Evolutionary conservation across 1,140 invertebrate species (phyloP), one percentile per base, ranked within the genome.

Genomic region (Apolygus lucorum): DNA sequence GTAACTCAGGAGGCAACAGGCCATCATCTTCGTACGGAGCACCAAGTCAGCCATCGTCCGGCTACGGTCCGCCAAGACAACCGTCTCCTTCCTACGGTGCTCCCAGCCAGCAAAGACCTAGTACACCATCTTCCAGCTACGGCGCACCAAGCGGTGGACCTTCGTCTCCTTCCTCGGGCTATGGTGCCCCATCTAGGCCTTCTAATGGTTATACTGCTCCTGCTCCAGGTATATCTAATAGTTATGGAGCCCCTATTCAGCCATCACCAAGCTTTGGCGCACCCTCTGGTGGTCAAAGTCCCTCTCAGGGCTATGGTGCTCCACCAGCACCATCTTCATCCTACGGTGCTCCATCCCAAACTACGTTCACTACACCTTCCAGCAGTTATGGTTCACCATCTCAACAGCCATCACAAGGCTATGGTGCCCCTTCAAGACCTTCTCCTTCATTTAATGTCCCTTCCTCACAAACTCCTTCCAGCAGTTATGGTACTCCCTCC

Each of bases 51-150:
- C 54, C 54, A 8, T 59, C 54, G 22, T 59, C 54, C 22, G 68
- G 69, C 22, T 71, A 72, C 67, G 74, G 70, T 28, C 25, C 54
- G 24, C 34, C 42, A 21, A 14, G 52, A 17, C 27, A 27, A 1
- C 24, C 34, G 25, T 21, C 34, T 2, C 52, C 28, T 24, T 14
- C 27, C n/a, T 26, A 2, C 8, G 17, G 21, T 2, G 2, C 68
- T 25, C 63, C 66, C 0, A 26, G 24, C 21, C 2, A 1, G 21
- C 42, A 52, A 54, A n/a, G 66, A 21, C 28, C 67, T 1, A 2
- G 29, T 52, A 4, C n/a, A 67, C 70, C 73, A 63, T 72, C 73
- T 14, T 42, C 68, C 1, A 62, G 68, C 26, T 74, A 74, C 59
- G 71, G 72, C 21, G 17, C 54, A 64, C 71, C 54, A 4, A 8